Evolutionary conservation across 2,113 vertebrate species (phyloP).

Genomic region (Butastur rufipennis): DNA sequence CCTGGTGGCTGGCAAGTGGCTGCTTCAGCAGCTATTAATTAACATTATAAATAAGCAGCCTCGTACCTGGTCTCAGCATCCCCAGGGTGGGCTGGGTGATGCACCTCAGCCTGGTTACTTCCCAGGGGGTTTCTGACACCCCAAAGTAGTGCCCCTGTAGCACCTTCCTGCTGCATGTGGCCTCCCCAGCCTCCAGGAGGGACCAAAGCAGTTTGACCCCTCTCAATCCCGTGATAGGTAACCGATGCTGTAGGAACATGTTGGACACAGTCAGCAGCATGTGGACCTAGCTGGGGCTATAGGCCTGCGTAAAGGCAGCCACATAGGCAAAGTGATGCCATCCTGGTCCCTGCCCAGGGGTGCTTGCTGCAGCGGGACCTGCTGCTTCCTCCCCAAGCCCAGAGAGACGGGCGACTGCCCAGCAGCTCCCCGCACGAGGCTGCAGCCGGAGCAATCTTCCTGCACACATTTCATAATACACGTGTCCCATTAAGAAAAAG

Average conservation of each 20-base stretch:
- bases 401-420: fast-evolving
- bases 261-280: fast-evolving
- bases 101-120: background rate
- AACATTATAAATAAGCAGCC: background rate
- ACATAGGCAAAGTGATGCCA: fast-evolving
- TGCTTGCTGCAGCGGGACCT: fast-evolving
- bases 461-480: background rate
- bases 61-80: background rate
- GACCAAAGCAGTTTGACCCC: fast-evolving
- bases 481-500: slow-evolving; percentile 34
- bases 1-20: background rate
- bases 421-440: fast-evolving
- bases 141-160: background rate
- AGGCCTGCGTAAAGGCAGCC: background rate
- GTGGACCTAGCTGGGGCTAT: background rate
- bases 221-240: fast-evolving
- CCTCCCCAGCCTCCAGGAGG: background rate
- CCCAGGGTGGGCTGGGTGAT: background rate
- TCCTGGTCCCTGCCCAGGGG: background rate
- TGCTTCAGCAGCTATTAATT: background rate
- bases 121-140: background rate
- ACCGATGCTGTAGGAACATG: fast-evolving
- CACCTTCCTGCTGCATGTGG: background rate
- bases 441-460: background rate
- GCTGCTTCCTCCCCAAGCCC: fast-evolving